A percentile compares a stretch with the other conserved stretches of the same genome.
Evolutionary conservation across 2,888 invertebrate genomes (phyloP).

Genomic region (Rotaria macrura): DNA sequence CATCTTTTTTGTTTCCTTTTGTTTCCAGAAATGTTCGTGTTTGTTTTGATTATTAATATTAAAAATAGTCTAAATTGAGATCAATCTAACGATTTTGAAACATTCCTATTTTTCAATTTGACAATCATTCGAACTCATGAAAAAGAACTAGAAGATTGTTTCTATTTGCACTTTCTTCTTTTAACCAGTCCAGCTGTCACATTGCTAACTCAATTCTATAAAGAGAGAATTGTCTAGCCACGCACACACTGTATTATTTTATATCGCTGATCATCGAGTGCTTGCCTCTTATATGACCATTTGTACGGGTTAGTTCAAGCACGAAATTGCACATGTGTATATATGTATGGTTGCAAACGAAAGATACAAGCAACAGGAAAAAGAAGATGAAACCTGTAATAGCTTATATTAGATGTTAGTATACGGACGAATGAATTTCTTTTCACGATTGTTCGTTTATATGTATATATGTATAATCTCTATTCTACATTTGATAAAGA

Average conservation of each 20-base stretch:
- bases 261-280: background rate
- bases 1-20: too few relatives aligned
- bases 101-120: too few relatives aligned
- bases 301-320: background rate
- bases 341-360: background rate
- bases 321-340: background rate
- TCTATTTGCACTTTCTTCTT: background rate
- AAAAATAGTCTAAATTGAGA: too few relatives aligned
- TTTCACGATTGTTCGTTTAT: background rate
- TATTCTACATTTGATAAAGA: background rate
- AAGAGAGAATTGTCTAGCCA: background rate
- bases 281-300: background rate
- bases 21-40: too few relatives aligned
- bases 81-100: too few relatives aligned
- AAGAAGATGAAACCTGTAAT: conserved; percentile 1
- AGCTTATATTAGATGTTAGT: conserved; percentile 6
- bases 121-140: too few relatives aligned
- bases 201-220: background rate
- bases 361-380: background rate
- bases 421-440: conserved; percentile 1
- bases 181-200: background rate
- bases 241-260: background rate
- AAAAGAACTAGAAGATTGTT: background rate
- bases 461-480: background rate
- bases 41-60: too few relatives aligned